phyloP scores from a whole-genome alignment of 2,113 vertebrate species.

The Lophura nycthemera region DNA sequence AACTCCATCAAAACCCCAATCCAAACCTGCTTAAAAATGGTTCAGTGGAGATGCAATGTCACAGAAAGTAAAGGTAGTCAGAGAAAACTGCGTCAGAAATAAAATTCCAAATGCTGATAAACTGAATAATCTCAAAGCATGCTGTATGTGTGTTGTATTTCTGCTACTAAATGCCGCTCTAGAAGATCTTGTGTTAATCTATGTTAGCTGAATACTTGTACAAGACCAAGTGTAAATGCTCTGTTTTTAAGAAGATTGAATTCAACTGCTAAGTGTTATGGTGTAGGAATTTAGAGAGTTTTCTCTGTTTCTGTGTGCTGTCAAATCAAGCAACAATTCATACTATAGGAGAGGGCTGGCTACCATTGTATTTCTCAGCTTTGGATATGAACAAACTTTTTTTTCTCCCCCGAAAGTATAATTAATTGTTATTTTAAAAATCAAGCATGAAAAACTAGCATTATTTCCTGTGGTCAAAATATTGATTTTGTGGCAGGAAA shows the following conservation, averaged over 20 bases:
- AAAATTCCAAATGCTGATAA: not conserved
- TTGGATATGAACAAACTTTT: not conserved
- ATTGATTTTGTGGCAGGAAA: not conserved
- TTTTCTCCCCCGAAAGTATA: not conserved
- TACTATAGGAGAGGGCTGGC: not conserved
- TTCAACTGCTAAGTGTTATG: not conserved
- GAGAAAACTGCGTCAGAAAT: not conserved
- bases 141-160: not conserved
- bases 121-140: not conserved
- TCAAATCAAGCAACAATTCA: not conserved
- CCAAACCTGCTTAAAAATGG: not conserved
- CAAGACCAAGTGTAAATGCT: slow-evolving; percentile 26
- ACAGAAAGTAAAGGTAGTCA: not conserved
- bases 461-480: not conserved
- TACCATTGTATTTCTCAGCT: not conserved
- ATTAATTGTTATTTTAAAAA: not conserved
- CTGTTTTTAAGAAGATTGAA: not conserved
- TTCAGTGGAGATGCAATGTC: not conserved
- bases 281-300: not conserved
- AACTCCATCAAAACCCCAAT: not conserved
- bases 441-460: not conserved
- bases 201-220: not conserved
- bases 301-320: not conserved
- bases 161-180: not conserved
- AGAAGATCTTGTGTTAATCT: not conserved